Evolutionary conservation across 2,888 invertebrate genomes (phyloP), one percentile per base, ranked within the genome.

Genomic region (Netelia fuscicornis): DNA sequence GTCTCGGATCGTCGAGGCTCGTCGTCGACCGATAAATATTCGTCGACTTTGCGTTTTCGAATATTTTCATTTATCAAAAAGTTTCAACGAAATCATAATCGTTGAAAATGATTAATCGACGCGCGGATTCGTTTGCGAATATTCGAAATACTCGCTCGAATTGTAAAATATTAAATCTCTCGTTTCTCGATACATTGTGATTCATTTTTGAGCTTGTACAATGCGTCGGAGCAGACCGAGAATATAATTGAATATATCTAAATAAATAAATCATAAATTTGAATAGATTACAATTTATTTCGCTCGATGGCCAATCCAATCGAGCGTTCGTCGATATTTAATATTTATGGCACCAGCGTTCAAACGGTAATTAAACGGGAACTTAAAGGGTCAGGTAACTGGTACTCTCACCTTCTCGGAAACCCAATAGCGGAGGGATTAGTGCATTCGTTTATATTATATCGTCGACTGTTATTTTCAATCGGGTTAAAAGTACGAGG

Each of bases 331-430:
- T 25, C n/a, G 5, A 23, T 25, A 42, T 67, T 30, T 8, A 64
- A 67, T 76, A 77, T 76, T 65, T n/a, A 65, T 76, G 54, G 11
- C 8, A 11, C 6, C 20, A 67, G 58, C 17, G 52, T 30, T 48
- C 42, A 9, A 58, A 42, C 30, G 76, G 52, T 52, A 60, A 77
- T 44, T 48, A 62, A 58, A 62, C 20, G 54, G 37, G 44, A 5
- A 17, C 30, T 42, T 44, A 72, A 42, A 48, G 30, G 42, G 23
- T 65, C 42, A 1, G 23, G 23, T 56, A 42, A 52, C 30, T 17
- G 11, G 37, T 20, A 58, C 23, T 23, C 10, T 52, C 6, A 42
- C 48, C 44, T 48, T 9, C 37, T n/a, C 20, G 9, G 44, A 54
- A 64, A 17, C 30, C 8, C 23, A 13, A 37, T 62, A 10, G 37